Evolutionary conservation across 2,888 invertebrate species (phyloP).

Genomic region (Ophioninae sp.): DNA sequence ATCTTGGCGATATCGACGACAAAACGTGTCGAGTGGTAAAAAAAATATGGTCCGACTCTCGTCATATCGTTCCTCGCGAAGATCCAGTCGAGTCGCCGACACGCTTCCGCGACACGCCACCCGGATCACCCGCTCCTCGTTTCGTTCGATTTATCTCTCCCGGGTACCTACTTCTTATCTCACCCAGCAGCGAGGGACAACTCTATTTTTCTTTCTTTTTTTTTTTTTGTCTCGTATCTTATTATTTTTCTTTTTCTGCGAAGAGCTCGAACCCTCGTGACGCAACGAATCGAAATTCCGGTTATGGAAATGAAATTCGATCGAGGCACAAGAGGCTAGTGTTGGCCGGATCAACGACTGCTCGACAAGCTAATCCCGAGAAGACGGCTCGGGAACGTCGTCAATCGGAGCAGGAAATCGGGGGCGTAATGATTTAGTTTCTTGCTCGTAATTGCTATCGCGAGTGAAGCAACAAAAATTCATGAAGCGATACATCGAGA

Average conservation of each 20-base stretch:
- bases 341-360: constrained; percentile 9
- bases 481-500: background rate
- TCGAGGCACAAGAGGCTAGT: constrained; percentile 5
- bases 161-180: constrained; percentile 39
- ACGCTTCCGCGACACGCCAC: constrained; percentile 41
- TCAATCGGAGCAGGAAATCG: constrained; percentile 8
- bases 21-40: constrained; percentile 29
- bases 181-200: constrained; percentile 27
- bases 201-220: background rate
- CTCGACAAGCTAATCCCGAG: constrained; percentile 23
- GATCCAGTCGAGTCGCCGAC: constrained; percentile 29
- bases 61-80: constrained; percentile 46
- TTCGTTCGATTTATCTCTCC: constrained; percentile 32
- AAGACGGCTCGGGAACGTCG: constrained; percentile 8
- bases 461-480: background rate
- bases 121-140: constrained; percentile 43
- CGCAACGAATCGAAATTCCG: constrained; percentile 66
- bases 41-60: constrained; percentile 29
- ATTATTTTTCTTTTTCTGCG: constrained; percentile 8
- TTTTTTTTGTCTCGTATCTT: constrained; percentile 52
- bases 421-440: constrained; percentile 23
- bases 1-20: constrained; percentile 32
- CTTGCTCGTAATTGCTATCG: constrained; percentile 4
- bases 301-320: constrained; percentile 73
- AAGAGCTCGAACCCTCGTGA: constrained; percentile 49